Evolutionary conservation across 2,888 invertebrate genomes (phyloP).

Genomic region (Trisateles emortualis): DNA sequence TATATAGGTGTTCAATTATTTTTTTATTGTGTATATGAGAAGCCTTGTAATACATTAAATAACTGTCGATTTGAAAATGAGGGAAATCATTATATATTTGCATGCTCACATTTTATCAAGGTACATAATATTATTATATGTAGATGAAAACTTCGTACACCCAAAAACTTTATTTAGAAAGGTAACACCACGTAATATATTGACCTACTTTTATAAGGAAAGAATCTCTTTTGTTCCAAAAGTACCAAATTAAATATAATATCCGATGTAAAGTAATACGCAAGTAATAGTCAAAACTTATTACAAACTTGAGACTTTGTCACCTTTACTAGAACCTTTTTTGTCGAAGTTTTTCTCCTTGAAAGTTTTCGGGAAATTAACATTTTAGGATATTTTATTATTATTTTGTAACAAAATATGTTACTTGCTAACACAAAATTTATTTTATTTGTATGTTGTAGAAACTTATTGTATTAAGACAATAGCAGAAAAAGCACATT

Average conservation of each 20-base stretch:
- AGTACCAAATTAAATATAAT: conserved; percentile 23
- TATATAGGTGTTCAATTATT: too few relatives aligned
- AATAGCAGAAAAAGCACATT: too few relatives aligned
- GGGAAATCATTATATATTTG: too few relatives aligned
- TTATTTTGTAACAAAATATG: background rate
- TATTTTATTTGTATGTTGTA: too few relatives aligned
- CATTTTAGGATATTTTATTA: background rate
- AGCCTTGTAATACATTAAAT: too few relatives aligned
- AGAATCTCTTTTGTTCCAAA: conserved; percentile 16
- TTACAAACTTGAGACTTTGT: conserved; percentile 9
- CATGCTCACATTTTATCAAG: too few relatives aligned
- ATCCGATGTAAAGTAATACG: conserved; percentile 9
- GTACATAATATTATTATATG: too few relatives aligned
- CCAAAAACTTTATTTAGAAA: conserved; percentile 1
- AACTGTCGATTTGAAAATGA: too few relatives aligned
- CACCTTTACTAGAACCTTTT: conserved; percentile 17
- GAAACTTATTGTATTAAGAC: too few relatives aligned
- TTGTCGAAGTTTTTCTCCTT: background rate
- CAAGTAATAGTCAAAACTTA: conserved; percentile 12
- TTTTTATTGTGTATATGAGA: too few relatives aligned
- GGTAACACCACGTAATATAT: conserved; percentile 4
- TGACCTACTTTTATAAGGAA: conserved; percentile 9
- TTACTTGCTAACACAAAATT: background rate
- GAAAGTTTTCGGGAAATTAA: conserved; percentile 7
- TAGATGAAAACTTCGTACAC: too few relatives aligned